Conservation (phyloP, 2,888 invertebrate genomes). For the Nymphalis polychloros region DNA sequence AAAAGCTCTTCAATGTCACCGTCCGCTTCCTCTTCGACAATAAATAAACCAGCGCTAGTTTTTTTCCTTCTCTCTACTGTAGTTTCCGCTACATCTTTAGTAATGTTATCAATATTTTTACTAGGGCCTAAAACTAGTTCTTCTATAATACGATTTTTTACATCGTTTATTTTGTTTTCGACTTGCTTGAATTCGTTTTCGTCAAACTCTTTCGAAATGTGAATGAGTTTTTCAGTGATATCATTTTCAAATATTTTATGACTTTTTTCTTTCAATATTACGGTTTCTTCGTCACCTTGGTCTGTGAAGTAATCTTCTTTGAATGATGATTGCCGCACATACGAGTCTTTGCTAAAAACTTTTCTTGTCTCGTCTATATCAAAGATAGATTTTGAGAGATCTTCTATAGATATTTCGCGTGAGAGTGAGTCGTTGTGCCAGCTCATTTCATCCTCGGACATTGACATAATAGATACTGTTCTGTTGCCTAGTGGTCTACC, state of each 20-base stretch:
- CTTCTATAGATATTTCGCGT: constrained; percentile 82
- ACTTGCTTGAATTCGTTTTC: constrained; percentile 62
- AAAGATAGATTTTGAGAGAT: constrained; percentile 78
- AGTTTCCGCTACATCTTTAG: constrained; percentile 68
- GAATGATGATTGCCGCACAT: constrained; percentile 71
- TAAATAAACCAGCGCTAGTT: constrained; percentile 55
- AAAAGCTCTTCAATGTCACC: constrained; percentile 84
- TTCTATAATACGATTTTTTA: constrained; percentile 72
- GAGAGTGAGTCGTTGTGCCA: constrained; percentile 80
- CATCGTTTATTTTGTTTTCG: constrained; percentile 62
- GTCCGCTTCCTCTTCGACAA: constrained; percentile 79
- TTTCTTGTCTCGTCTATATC: constrained; percentile 77
- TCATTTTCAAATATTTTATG: constrained; percentile 75
- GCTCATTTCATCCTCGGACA: constrained; percentile 84
- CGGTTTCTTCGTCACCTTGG: constrained; percentile 70
- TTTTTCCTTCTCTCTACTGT: constrained; percentile 66
- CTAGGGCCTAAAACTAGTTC: constrained; percentile 68
- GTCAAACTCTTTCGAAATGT: constrained; percentile 74
- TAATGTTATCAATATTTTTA: constrained; percentile 64
- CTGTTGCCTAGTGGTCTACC: constrained; percentile 66
- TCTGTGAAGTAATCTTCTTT: constrained; percentile 73
- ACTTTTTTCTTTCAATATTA: constrained; percentile 67
- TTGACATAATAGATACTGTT: constrained; percentile 84
- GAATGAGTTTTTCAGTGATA: constrained; percentile 73
- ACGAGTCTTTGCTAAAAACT: constrained; percentile 77